Base-by-base conservation (phyloP, 2,113 vertebrate genomes). In the Phaetusa simplex region DNA sequence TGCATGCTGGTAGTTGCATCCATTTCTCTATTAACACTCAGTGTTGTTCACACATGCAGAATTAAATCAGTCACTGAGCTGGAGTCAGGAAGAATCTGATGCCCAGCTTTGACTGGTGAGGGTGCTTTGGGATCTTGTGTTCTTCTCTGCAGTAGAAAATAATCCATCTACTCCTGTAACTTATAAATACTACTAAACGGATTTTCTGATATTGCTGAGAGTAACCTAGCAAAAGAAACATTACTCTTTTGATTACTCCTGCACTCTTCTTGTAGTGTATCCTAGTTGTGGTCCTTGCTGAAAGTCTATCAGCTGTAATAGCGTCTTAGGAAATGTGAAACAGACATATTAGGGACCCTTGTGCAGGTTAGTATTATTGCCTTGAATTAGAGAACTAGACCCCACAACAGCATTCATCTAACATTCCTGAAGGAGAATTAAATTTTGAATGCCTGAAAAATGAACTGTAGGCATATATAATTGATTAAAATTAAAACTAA, bases 371-470 rank as follows among this genome's bases (percentile, higher is more conserved):
- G 29, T 9, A 64, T 82, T 69, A 50, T 67, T 55, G 82, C 66
- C 49, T 82, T 49, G 19, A 55, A 59, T 73, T 79, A 71, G n/a
- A 18, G n/a, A 85, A 32, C 26, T 85, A 38, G 43, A 82, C 34
- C 56, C 45, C 29, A 22, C 1, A 1, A 40, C 34, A 47, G 29
- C 56, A 30, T 23, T 50, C 30, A 47, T 72, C 32, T 56, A 49
- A 67, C 10, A 47, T n/a, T 82, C 20, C 29, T 85, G 26, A 72
- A 64, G 20, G 83, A 47, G 69, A 97, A 94, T 95, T 96, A 91
- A 95, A 90, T 96, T 90, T 86, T 91, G 32, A 96, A 67, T 86
- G 29, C 53, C 73, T 87, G 81, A 96, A 94, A 93, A 97, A 78
- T 82, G 29, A 94, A 84, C 53, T 70, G 55, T 82, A 86, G 69